Base-by-base conservation (phyloP, 2,888 invertebrate species). In the Scaptomyza reducta region DNA sequence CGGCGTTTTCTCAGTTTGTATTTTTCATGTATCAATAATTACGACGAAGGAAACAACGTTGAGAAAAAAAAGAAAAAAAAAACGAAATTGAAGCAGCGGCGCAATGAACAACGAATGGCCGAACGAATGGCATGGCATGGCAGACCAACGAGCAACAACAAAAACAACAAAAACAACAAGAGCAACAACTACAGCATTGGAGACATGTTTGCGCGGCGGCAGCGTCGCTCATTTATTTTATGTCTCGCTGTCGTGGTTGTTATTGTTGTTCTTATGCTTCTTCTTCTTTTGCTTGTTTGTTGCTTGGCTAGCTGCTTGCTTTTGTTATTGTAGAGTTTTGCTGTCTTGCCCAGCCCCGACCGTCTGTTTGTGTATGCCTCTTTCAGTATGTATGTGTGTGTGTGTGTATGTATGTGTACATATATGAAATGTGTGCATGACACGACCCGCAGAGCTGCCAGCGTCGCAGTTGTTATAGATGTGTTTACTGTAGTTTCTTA, bases 151-250 rank as follows among this genome's bases (percentile, higher is more conserved):
- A 44, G 54, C 54, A 55, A 47, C 53, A 46, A 40, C 49, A 61
- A 14, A 56, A 62, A 49, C 53, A 70, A 55, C 46, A 55, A 42
- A 41, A 46, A 29, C 40, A 61, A 13, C 59, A 62, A 49, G 49
- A 65, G 50, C 65, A 51, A 44, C 47, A 60, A 54, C 56, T 14
- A 68, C 69, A 65, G 54, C 59, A 81, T 81, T 81, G 81, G 84
- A 84, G 81, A 81, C 84, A 81, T 84, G 84, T 84, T 84, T 81
- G 81, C 74, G 62, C 67, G 67, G 59, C 64, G 61, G 81, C 84
- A 81, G 84, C 85, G 77, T 79, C 81, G 81, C 85, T 82, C 82
- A 84, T 82, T 82, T 85, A 85, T 82, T 82, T 85, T 72, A 85
- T 81, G 85, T 82, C 85, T 82, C 70, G 79, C 66, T 75, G 71